Evolutionary conservation across 37 sponge, comb jelly and placozoan species (phyloP).

Genomic region (Hexactinellida sp.): DNA sequence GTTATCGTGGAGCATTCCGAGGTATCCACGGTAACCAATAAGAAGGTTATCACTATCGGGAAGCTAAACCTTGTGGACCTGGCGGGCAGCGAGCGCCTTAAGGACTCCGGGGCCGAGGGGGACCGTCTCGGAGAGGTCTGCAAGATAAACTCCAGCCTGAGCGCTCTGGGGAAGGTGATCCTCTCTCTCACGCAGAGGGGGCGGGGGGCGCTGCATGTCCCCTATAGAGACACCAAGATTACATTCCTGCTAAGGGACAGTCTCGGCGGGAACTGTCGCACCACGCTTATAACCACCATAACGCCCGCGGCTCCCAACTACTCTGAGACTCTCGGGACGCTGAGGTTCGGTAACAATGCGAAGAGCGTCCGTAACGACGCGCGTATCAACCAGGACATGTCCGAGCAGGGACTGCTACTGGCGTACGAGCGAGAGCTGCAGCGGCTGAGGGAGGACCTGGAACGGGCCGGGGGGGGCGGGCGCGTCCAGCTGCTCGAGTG

Average conservation of each 20-base stretch:
- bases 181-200: not conserved
- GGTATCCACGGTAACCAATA: slow-evolving; percentile 4
- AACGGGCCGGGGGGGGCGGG: not conserved
- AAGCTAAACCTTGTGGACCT: slow-evolving; percentile 92
- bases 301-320: slow-evolving; percentile 46
- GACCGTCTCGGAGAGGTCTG: slow-evolving; percentile 67
- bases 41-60: slow-evolving; percentile 65
- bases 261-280: slow-evolving; percentile 88
- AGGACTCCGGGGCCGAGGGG: slow-evolving; percentile 64
- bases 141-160: slow-evolving; percentile 84
- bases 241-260: slow-evolving; percentile 81
- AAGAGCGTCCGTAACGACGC: slow-evolving; percentile 78
- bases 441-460: slow-evolving; percentile 32
- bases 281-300: slow-evolving; percentile 68
- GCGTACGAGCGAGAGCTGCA: slow-evolving; percentile 69
- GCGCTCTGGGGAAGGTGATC: slow-evolving; percentile 72
- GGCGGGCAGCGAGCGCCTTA: slow-evolving; percentile 82
- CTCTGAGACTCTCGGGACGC: slow-evolving; percentile 51
- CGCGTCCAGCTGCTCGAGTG: not conserved
- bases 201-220: slow-evolving; percentile 45
- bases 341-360: slow-evolving; percentile 80
- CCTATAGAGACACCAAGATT: slow-evolving; percentile 88
- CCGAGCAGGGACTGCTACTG: slow-evolving; percentile 66
- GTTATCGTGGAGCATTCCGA: slow-evolving; percentile 74
- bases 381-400: slow-evolving; percentile 62